Evolutionary conservation across 1,140 invertebrate genomes (phyloP).

Genomic region (Ceratina calcarata): DNA sequence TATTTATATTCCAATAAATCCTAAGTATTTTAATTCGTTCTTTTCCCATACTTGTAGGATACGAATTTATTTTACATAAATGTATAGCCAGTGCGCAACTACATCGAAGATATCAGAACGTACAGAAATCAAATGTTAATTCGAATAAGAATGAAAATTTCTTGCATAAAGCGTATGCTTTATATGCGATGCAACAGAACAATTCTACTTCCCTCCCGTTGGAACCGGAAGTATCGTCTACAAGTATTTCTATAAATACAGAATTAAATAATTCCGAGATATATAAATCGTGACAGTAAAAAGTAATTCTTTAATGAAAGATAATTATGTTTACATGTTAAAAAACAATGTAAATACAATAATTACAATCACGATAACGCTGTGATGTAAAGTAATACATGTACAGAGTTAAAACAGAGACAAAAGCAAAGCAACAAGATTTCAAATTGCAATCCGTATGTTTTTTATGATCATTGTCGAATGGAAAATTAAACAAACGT

Average conservation of each 20-base stretch:
- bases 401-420: background rate
- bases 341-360: background rate
- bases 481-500: slow-evolving; percentile 1
- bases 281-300: slow-evolving; percentile 9
- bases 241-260: background rate
- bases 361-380: background rate
- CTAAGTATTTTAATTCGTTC: background rate
- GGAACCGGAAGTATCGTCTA: background rate
- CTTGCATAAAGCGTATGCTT: slow-evolving; percentile 4
- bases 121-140: slow-evolving; percentile 11
- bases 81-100: slow-evolving; percentile 72
- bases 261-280: slow-evolving; percentile 28
- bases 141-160: slow-evolving; percentile 13
- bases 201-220: background rate
- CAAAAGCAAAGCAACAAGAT: too few relatives aligned
- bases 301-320: background rate
- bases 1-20: background rate
- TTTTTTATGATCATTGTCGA: background rate
- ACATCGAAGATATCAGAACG: slow-evolving; percentile 64
- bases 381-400: background rate
- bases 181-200: slow-evolving; percentile 14
- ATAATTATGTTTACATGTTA: slow-evolving; percentile 61
- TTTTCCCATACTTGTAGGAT: slow-evolving; percentile 54
- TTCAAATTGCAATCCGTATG: too few relatives aligned
- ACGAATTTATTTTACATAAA: slow-evolving; percentile 71